These are phyloP conservation scores for Acridotheres tristis DNA, from an alignment of 2,797 vertebrate genomes.

Conservation along the genomic window DNA sequence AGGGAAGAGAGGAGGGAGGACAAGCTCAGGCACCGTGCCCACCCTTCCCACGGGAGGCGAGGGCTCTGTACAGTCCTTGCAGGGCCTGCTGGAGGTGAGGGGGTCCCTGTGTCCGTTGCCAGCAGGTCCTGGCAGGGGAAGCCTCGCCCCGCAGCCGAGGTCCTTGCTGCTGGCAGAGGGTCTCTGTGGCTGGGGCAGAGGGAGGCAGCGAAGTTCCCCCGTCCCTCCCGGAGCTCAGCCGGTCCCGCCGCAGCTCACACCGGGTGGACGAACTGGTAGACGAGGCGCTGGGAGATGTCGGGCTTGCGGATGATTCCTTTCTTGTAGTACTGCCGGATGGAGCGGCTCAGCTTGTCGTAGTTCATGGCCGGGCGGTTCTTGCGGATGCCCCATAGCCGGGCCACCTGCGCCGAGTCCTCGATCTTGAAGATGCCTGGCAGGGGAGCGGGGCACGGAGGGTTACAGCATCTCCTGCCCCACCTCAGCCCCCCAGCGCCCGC, in stretches of 20 bases:
- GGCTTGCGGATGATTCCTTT: conserved; percentile 99
- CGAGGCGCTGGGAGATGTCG: conserved; percentile 95
- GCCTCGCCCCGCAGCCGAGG: background rate
- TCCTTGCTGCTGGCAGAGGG: background rate
- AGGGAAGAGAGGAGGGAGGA: background rate
- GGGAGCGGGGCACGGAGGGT: fast-evolving
- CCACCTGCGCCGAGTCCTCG: conserved; percentile 97
- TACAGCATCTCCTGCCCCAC: background rate
- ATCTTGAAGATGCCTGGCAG: conserved; percentile 96
- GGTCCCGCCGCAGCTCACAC: conserved; percentile 75
- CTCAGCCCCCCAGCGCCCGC: background rate
- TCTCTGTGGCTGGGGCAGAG: background rate
- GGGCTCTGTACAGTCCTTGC: background rate
- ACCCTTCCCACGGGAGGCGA: fast-evolving
- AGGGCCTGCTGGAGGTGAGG: background rate
- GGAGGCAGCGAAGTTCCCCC: background rate
- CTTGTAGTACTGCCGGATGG: conserved; percentile 99
- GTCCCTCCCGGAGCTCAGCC: background rate
- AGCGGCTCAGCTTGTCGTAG: conserved; percentile 99
- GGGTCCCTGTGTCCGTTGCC: background rate
- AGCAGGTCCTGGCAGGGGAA: background rate
- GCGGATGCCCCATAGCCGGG: conserved; percentile 93
- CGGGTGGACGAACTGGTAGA: conserved; percentile 98
- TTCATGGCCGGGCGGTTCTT: conserved; percentile 99
- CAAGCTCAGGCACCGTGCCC: fast-evolving